Evolutionary conservation across 2,113 vertebrate species (phyloP).

Genomic region (Lota lota): DNA sequence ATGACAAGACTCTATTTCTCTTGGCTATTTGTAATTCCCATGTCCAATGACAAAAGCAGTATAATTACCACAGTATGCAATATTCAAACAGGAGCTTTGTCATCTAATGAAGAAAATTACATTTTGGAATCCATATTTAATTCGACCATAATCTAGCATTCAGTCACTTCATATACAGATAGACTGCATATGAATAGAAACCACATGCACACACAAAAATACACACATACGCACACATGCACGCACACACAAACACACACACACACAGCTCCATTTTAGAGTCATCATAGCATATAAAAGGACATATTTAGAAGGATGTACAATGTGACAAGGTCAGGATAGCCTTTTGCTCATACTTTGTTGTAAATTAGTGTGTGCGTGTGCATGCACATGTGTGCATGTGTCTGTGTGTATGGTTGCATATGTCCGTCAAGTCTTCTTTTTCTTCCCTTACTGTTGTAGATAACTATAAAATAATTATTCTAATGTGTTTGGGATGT

Average conservation of each 20-base stretch:
- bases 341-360: too few relatives aligned
- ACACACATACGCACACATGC: conserved; percentile 1
- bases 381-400: too few relatives aligned
- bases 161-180: conserved; percentile 29
- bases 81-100: conserved; percentile 70
- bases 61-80: conserved; percentile 67
- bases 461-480: conserved; percentile 24
- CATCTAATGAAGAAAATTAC: conserved; percentile 71
- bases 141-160: conserved; percentile 60
- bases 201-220: conserved; percentile 23
- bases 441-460: conserved; percentile 21
- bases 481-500: conserved; percentile 48
- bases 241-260: conserved; percentile 2
- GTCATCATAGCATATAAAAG: neutral
- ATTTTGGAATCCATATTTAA: conserved; percentile 66
- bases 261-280: neutral
- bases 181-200: conserved; percentile 50
- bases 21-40: conserved; percentile 32
- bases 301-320: conserved; percentile 29
- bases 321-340: too few relatives aligned
- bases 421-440: conserved; percentile 3
- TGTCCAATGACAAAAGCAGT: conserved; percentile 60
- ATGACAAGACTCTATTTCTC: conserved; percentile 60
- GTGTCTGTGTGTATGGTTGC: neutral
- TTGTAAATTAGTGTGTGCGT: too few relatives aligned